Conservation (phyloP, 2,797 vertebrate genomes). For the Clarias platycephalus region DNA sequence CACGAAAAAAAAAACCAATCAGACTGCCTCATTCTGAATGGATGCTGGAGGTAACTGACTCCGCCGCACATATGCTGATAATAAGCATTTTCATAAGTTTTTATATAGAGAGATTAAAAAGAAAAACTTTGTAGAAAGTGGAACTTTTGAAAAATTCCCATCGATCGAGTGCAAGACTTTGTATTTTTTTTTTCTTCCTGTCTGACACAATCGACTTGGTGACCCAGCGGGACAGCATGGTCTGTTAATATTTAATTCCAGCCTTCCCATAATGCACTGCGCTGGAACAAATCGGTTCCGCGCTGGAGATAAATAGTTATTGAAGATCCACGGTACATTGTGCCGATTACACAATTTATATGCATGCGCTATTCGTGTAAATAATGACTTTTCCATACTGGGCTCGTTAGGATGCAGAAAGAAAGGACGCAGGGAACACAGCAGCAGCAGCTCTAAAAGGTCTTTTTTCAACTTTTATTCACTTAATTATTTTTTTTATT, state of each 20-base stretch:
- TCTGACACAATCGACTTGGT: slow-evolving; percentile 67
- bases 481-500: slow-evolving; percentile 81
- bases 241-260: slow-evolving; percentile 76
- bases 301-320: slow-evolving; percentile 69
- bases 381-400: slow-evolving; percentile 36
- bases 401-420: slow-evolving; percentile 21
- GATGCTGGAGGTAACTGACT: neutral
- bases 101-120: no score
- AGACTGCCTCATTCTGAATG: neutral
- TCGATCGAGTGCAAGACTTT: neutral
- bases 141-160: slow-evolving; percentile 22
- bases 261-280: slow-evolving; percentile 68
- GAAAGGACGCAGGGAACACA: slow-evolving; percentile 48
- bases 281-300: slow-evolving; percentile 71
- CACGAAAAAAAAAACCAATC: neutral
- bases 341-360: slow-evolving; percentile 55
- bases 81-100: neutral
- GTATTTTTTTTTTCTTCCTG: slow-evolving; percentile 19
- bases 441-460: slow-evolving; percentile 44
- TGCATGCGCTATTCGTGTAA: slow-evolving; percentile 39
- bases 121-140: slow-evolving; percentile 27
- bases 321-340: slow-evolving; percentile 62
- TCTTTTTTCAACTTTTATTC: slow-evolving; percentile 88
- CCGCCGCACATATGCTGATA: neutral
- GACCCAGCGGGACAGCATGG: slow-evolving; percentile 68